Conservation (phyloP, 64 coral and sea anemone species). For the Cladopsammia gracilis region DNA sequence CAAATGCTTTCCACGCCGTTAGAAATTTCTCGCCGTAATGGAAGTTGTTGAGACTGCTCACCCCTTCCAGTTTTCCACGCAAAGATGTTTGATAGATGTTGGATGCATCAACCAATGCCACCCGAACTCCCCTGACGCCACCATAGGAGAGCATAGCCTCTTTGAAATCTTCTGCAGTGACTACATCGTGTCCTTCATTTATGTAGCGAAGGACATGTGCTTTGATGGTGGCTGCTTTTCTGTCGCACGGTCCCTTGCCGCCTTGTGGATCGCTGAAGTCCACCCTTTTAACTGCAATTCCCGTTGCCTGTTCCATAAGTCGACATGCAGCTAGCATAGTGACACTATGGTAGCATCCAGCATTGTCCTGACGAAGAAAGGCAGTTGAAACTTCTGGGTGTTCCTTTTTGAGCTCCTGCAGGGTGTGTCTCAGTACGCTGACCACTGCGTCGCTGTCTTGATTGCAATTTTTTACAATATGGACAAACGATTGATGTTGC, state of each 20-base stretch:
- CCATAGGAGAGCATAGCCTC: constrained; percentile 49
- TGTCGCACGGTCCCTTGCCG: constrained; percentile 10
- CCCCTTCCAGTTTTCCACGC: constrained; percentile 13
- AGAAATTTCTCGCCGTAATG: not conserved
- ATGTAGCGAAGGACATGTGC: constrained; percentile 17
- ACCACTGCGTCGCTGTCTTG: not conserved
- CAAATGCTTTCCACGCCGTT: constrained; percentile 65
- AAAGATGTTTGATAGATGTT: not conserved
- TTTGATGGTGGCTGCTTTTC: constrained; percentile 38
- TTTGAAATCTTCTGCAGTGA: constrained; percentile 9
- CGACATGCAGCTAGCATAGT: not conserved
- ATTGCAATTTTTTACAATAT: not conserved
- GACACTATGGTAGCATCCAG: not conserved
- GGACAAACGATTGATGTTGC: no score
- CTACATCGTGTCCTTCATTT: constrained; percentile 50
- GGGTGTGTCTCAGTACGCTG: not conserved
- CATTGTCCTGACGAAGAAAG: not conserved
- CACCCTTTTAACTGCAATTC: not conserved
- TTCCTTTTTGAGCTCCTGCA: not conserved
- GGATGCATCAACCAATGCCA: constrained; percentile 24
- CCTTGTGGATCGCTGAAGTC: constrained; percentile 46
- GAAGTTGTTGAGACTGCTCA: constrained; percentile 63
- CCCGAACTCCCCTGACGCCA: constrained; percentile 27
- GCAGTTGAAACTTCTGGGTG: not conserved
- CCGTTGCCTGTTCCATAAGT: not conserved